A percentile compares a stretch with the other conserved stretches of the same genome.
Conservation (phyloP, 2,797 vertebrate species). For the Brachyrhaphis roseni region DNA sequence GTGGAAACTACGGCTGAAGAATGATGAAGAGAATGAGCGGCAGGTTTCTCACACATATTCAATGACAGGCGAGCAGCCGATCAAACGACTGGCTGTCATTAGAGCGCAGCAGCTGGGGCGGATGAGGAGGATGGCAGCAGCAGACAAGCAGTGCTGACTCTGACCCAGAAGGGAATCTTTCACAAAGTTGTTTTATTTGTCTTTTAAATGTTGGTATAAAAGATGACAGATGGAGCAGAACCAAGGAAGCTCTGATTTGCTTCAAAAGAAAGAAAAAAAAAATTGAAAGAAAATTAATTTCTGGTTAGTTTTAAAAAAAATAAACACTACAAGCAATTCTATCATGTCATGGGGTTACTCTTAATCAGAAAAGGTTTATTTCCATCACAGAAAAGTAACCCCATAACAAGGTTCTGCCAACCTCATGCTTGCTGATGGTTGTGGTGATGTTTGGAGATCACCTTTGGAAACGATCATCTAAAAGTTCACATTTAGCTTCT, state of each 20-base stretch:
- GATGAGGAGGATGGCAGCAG: slow-evolving; percentile 46
- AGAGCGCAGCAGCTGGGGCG: slow-evolving; percentile 72
- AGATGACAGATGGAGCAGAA: not conserved
- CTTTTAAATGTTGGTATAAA: not conserved
- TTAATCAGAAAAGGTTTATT: too few species aligned
- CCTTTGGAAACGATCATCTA: not conserved
- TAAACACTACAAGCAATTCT: too few species aligned
- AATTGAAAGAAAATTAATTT: too few species aligned
- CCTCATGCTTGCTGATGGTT: not conserved
- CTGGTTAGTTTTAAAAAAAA: too few species aligned
- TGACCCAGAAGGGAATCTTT: slow-evolving; percentile 53
- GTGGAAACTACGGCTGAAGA: slow-evolving; percentile 38
- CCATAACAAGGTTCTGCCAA: not conserved
- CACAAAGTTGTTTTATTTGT: slow-evolving; percentile 27
- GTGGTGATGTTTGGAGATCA: not conserved
- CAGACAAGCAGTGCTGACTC: slow-evolving; percentile 25
- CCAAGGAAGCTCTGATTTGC: too few species aligned
- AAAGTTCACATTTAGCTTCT: not conserved
- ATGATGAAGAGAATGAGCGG: slow-evolving; percentile 46
- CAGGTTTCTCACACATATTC: slow-evolving; percentile 80
- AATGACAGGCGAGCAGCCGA: slow-evolving; percentile 67
- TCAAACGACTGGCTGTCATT: slow-evolving; percentile 78
- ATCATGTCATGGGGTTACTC: too few species aligned
- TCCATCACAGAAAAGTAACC: not conserved
- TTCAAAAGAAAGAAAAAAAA: not conserved